A percentile compares a stretch with the other conserved stretches of the same genome.
These are phyloP conservation scores for Eptesicus fuscus DNA, from an alignment of 2,113 vertebrate species.

Conservation along the genomic window DNA sequence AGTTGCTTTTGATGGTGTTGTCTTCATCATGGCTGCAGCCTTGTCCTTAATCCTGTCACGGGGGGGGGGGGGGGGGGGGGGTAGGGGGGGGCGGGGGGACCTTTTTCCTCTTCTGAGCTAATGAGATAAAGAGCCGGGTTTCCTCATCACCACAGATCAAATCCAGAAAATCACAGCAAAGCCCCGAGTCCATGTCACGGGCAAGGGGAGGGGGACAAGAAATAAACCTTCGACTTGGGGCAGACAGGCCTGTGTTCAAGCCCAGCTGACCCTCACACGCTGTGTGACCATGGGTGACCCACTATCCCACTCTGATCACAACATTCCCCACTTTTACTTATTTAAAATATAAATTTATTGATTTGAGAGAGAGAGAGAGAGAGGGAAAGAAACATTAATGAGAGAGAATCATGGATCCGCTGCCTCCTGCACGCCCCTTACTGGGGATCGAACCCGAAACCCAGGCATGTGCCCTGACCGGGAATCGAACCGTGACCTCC, in stretches of 20 bases:
- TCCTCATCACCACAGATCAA: neutral
- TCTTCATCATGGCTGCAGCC: slow-evolving; percentile 51
- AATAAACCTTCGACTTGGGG: neutral
- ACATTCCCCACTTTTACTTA: neutral
- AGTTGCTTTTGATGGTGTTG: slow-evolving; percentile 63
- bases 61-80: no score
- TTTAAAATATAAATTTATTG: no score
- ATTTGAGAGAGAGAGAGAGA: no score
- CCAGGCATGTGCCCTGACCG: no score
- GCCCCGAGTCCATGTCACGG: neutral
- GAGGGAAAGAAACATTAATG: no score
- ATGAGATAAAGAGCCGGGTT: neutral
- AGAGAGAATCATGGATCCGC: no score
- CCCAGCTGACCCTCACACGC: neutral
- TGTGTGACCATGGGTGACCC: neutral
- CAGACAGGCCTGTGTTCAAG: neutral
- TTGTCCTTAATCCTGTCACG: neutral
- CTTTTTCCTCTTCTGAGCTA: neutral
- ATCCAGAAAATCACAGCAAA: neutral
- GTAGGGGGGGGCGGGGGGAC: no score
- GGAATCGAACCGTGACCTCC: no score
- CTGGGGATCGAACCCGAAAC: no score
- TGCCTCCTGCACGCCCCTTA: no score
- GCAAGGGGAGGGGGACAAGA: no score
- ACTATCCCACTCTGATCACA: neutral